Base-by-base conservation (phyloP, 2,888 invertebrate genomes). In the Mimachlamys varia region DNA sequence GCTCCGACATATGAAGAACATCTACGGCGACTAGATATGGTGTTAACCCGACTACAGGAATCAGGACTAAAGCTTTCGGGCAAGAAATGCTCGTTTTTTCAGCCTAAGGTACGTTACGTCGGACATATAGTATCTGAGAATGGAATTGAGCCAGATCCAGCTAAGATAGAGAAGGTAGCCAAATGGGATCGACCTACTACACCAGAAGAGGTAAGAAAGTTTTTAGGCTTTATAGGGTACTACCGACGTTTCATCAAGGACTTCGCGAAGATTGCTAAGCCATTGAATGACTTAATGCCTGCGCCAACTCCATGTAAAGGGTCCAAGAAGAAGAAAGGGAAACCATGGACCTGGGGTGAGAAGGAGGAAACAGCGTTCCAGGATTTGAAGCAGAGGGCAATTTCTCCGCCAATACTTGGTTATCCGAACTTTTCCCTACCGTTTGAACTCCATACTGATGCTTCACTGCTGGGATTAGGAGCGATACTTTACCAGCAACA, bases 1-100 rank as follows among this genome's bases (percentile, higher is more conserved):
- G 90, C 90, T 27, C 87, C 33, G 12, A 88, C 89, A 7, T 92
- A 89, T 88, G 90, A 91, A n/a, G 89, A 92, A 88, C 92, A 92
- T 53, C 33, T 92, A 19, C 89, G 90, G 37, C 88, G 92, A n/a
- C 37, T 93, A 37, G 88, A 90, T 19, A 22, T 27, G 12, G 92
- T 93, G 15, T 89, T 93, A 37, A 50, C 50, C 12, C 55, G 92
- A 37, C 76, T 92, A 12, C 89, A 88, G 17, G 27, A 90, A 19
- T 89, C 27, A 27, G 90, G 91, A 17, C 50, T 93, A 15, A 92
- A 93, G 87, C 50, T 94, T 27, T n/a, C 90, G 17, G 76, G 91
- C 22, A 55, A 90, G 27, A 92, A 92, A 49, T 90, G 91, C 50
- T 62, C 55, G 19, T 91, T 92, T n/a, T 91, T 92, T 44, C 37